Base-by-base conservation (phyloP, 2,113 vertebrate species). In the Grammomys dolichurus region DNA sequence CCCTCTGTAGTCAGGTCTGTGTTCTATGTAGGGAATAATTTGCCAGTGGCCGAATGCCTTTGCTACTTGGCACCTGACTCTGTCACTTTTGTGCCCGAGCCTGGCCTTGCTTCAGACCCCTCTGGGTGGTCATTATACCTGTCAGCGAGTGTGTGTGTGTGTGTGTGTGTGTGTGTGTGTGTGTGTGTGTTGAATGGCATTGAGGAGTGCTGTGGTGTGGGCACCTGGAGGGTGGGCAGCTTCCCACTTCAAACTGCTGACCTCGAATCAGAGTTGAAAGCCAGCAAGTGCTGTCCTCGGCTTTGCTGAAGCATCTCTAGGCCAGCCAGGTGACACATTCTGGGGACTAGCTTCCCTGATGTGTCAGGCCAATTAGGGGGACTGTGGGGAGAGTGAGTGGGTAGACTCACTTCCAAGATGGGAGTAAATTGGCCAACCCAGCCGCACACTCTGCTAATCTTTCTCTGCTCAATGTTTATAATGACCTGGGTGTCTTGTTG, bases 321-420 rank as follows among this genome's bases (percentile, higher is more conserved):
- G 22, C 80, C 56, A 70, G 93, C 96, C 97, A 81, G 73, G 72
- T 97, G 98, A 96, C 96, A 91, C 14, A 72, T 97, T 94, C 90
- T 81, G 90, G 96, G 95, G 96, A 91, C 65, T 24, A 31, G 87
- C 94, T 95, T 98, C 94, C 96, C 95, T 96, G 84, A 1, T 76
- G 92, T 82, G 93, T 89, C 96, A 97, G 96, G 97, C 97, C 98
- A 97, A 89, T 98, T 97, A 98, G 97, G 95, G 91, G 95, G 96
- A 91, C 89, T 26, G 85, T 14, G 69, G 90, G 69, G 93, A n/a
- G 58, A 26, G 72, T 48, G 95, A 82, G 80, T 14, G 51, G 65
- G 72, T 58, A 77, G 90, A 96, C 96, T 97, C 93, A 67, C 98
- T 96, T 93, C 97, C 90, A 91, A 96, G 97, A 95, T 96, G 95